Conservation (phyloP, 1,140 invertebrate genomes). For the Ips typographus region DNA sequence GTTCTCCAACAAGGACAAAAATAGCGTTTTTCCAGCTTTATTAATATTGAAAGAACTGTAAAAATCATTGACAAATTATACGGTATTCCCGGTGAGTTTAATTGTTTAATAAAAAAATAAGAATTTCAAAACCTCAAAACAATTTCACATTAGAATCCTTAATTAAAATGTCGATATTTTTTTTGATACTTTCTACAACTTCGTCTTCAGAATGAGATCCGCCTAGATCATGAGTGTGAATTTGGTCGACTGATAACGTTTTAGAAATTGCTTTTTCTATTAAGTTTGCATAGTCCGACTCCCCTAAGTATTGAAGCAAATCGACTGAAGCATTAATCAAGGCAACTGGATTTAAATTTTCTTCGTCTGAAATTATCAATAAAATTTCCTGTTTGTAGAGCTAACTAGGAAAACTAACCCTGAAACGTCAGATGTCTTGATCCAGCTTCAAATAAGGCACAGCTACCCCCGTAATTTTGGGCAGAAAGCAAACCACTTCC, state of each 20-base stretch:
- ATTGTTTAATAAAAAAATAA: no score
- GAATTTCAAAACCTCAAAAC: not conserved
- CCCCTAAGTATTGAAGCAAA: slow-evolving; percentile 84
- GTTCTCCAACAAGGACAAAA: no score
- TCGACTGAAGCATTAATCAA: slow-evolving; percentile 90
- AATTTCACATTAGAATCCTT: slow-evolving; percentile 7
- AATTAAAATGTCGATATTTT: slow-evolving; percentile 30
- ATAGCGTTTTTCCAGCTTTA: no score
- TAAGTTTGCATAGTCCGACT: slow-evolving; percentile 74
- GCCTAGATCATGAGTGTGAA: slow-evolving; percentile 69
- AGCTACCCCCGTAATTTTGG: slow-evolving; percentile 90
- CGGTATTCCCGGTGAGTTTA: no score
- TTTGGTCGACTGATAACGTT: slow-evolving; percentile 76
- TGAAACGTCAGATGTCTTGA: slow-evolving; percentile 86
- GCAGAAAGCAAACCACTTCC: slow-evolving; percentile 96
- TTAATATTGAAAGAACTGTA: no score
- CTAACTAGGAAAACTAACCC: slow-evolving; percentile 60
- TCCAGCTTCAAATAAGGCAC: slow-evolving; percentile 87
- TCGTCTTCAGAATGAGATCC: slow-evolving; percentile 35
- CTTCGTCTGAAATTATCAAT: slow-evolving; percentile 49
- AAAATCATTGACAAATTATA: no score
- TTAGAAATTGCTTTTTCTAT: slow-evolving; percentile 75
- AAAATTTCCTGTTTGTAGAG: not conserved
- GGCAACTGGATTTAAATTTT: slow-evolving; percentile 94
- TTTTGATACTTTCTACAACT: slow-evolving; percentile 40